These are phyloP conservation scores for Coturnix japonica DNA, from an alignment of 2,113 vertebrate genomes.

Conservation along the genomic window DNA sequence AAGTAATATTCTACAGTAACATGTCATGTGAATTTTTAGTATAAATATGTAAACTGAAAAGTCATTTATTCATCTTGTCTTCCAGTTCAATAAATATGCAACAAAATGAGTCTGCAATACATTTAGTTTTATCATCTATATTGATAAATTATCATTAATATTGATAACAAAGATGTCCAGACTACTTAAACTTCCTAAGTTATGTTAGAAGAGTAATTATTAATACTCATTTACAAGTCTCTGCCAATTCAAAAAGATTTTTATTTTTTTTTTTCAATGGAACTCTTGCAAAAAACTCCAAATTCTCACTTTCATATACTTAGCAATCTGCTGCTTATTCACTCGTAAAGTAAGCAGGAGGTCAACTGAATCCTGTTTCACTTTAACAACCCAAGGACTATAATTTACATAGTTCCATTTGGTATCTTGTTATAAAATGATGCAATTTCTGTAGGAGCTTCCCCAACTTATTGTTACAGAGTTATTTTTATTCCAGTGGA, in stretches of 20 bases:
- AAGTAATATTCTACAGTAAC: background rate
- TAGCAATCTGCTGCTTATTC: background rate
- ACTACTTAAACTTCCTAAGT: background rate
- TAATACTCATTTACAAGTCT: background rate
- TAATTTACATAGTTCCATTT: background rate
- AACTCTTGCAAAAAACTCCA: background rate
- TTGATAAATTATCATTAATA: background rate
- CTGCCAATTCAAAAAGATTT: background rate
- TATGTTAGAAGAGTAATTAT: background rate
- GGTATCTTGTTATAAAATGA: background rate
- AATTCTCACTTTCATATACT: background rate
- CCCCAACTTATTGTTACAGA: background rate
- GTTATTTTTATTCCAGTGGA: slow-evolving; percentile 10
- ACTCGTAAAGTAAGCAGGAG: background rate
- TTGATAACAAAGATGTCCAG: background rate
- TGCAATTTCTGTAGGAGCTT: background rate
- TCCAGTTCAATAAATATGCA: background rate
- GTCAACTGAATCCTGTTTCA: background rate
- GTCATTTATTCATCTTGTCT: background rate
- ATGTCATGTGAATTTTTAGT: background rate
- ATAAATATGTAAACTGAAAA: background rate
- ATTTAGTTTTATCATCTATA: background rate
- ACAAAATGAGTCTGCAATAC: background rate
- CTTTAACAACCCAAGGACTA: background rate
- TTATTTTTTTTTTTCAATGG: background rate